Conservation (phyloP, 2,888 invertebrate genomes). For the Kryphioiulus occultus region DNA sequence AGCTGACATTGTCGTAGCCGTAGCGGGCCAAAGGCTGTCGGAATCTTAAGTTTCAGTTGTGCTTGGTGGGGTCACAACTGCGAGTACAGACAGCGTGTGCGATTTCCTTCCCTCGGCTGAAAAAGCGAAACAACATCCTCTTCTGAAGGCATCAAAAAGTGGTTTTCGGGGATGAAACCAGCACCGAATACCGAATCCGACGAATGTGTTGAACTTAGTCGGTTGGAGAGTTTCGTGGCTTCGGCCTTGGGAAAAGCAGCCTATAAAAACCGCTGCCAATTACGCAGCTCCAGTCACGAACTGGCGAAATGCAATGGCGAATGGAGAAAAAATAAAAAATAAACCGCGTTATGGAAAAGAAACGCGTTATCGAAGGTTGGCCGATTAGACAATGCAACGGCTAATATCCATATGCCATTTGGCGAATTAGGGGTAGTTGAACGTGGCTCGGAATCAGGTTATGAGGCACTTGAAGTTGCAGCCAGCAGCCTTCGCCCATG, state of each 20-base stretch:
- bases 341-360: slow-evolving; percentile 25
- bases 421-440: not conserved
- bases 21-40: too few species aligned
- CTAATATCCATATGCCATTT: not conserved
- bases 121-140: slow-evolving; percentile 25
- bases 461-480: not conserved
- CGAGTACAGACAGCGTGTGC: not conserved
- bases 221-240: not conserved
- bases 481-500: not conserved
- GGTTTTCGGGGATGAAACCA: not conserved
- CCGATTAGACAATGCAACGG: not conserved
- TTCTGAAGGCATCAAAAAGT: slow-evolving; percentile 3
- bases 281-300: slow-evolving; percentile 6
- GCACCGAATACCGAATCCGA: not conserved
- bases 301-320: not conserved
- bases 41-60: too few species aligned
- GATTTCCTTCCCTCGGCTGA: not conserved
- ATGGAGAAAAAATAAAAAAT: not conserved
- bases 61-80: too few species aligned
- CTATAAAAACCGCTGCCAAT: not conserved
- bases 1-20: not conserved
- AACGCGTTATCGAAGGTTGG: not conserved
- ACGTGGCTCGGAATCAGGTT: not conserved
- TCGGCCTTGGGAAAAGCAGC: not conserved
- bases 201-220: not conserved